These are phyloP conservation scores for Frieseomelitta varia DNA, from an alignment of 1,140 invertebrate genomes.

Conservation along the genomic window DNA sequence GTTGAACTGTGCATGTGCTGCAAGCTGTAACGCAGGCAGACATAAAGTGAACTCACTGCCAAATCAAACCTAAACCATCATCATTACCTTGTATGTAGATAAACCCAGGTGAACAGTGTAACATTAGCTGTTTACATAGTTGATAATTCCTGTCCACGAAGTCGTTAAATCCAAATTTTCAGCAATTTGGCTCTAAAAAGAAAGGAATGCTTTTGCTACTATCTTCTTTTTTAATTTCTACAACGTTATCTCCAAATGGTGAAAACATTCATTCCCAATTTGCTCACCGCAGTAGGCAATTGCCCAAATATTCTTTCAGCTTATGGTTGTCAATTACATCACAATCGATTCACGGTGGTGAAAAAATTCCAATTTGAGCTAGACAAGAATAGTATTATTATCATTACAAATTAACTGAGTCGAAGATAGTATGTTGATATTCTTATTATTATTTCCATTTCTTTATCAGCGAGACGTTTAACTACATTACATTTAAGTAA, in stretches of 20 bases:
- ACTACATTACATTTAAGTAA: no score
- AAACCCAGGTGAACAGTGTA: neutral
- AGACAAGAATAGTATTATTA: no score
- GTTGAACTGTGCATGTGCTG: neutral
- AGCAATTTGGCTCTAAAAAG: neutral
- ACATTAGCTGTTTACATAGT: neutral
- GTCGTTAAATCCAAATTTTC: neutral
- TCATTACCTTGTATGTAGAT: neutral
- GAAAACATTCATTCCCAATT: neutral
- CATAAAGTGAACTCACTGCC: neutral
- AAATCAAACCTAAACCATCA: neutral
- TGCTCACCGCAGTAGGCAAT: neutral
- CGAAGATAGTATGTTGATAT: no score
- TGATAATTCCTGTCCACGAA: no score
- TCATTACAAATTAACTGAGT: no score
- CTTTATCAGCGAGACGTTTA: no score
- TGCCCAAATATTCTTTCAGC: neutral
- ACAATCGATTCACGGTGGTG: neutral
- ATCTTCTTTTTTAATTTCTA: neutral
- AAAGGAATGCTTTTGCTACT: neutral
- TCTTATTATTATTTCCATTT: no score
- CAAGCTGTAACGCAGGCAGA: neutral
- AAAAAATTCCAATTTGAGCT: no score
- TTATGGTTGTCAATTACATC: neutral
- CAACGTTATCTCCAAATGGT: neutral